phyloP scores from a whole-genome alignment of 2,797 vertebrate genomes.

The Amniataba percoides region DNA sequence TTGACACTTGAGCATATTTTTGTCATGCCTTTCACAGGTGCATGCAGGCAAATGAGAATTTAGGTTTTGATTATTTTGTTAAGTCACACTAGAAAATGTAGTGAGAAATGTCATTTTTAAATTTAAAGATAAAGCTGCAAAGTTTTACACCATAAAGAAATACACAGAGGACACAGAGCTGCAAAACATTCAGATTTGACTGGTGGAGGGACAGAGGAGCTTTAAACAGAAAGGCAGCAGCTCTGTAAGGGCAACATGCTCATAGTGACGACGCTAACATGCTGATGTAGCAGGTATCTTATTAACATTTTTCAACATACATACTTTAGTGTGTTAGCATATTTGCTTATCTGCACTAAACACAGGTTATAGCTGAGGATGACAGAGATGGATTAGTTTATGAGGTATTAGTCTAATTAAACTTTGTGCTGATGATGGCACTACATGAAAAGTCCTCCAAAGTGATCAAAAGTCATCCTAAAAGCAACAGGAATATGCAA shows the following conservation, averaged over 20 bases:
- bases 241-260: no score
- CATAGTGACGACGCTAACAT: not conserved
- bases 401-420: no score
- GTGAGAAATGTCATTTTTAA: no score
- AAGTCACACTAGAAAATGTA: not conserved
- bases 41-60: not conserved
- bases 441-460: not conserved
- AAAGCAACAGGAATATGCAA: not conserved
- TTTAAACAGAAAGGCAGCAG: not conserved
- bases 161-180: not conserved
- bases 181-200: not conserved
- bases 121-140: not conserved
- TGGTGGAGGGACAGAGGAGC: not conserved
- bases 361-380: slow-evolving; percentile 6
- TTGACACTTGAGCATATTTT: slow-evolving; percentile 7
- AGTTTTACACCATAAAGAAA: not conserved
- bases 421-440: not conserved
- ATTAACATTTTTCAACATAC: not conserved
- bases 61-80: not conserved
- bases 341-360: not conserved
- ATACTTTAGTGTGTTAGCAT: not conserved
- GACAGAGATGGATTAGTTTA: not conserved
- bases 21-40: not conserved
- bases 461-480: not conserved
- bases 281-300: not conserved